Conservation (phyloP, 2,888 invertebrate species). For the Stegophylla sp. region DNA sequence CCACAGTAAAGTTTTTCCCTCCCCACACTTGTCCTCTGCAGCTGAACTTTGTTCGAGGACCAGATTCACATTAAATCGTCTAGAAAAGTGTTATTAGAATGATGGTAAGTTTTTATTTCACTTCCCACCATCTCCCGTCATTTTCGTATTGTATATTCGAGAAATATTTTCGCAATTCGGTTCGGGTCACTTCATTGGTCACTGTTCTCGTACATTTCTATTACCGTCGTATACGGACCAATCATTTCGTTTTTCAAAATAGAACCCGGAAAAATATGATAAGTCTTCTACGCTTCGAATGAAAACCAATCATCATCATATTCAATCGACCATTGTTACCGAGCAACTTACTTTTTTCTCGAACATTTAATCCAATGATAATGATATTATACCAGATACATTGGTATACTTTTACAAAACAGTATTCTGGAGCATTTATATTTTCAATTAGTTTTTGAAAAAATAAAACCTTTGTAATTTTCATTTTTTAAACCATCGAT, state of each 20-base stretch:
- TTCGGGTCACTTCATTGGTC: slow-evolving; percentile 32
- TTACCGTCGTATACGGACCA: background rate
- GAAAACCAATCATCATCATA: slow-evolving; percentile 47
- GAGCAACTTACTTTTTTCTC: slow-evolving; percentile 9
- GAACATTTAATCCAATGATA: slow-evolving; percentile 9
- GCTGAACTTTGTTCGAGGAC: background rate
- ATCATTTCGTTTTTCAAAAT: background rate
- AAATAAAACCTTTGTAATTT: too few species aligned
- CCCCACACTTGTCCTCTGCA: background rate
- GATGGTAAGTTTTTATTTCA: slow-evolving; percentile 50
- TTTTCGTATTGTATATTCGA: slow-evolving; percentile 7
- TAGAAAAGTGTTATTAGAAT: slow-evolving; percentile 50
- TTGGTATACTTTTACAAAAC: background rate
- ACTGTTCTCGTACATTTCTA: slow-evolving; percentile 16
- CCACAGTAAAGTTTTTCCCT: background rate
- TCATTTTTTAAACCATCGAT: too few species aligned
- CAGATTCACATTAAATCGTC: slow-evolving; percentile 53
- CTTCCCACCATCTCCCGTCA: background rate
- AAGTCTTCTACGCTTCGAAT: background rate
- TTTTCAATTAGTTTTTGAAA: background rate
- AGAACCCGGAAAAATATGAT: slow-evolving; percentile 22
- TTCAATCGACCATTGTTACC: slow-evolving; percentile 39
- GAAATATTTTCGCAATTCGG: slow-evolving; percentile 23
- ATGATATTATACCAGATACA: slow-evolving; percentile 1
- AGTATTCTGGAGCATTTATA: background rate